These are phyloP conservation scores for Phaenicophaeus curvirostris DNA, from an alignment of 2,797 vertebrate genomes.

Conservation along the genomic window DNA sequence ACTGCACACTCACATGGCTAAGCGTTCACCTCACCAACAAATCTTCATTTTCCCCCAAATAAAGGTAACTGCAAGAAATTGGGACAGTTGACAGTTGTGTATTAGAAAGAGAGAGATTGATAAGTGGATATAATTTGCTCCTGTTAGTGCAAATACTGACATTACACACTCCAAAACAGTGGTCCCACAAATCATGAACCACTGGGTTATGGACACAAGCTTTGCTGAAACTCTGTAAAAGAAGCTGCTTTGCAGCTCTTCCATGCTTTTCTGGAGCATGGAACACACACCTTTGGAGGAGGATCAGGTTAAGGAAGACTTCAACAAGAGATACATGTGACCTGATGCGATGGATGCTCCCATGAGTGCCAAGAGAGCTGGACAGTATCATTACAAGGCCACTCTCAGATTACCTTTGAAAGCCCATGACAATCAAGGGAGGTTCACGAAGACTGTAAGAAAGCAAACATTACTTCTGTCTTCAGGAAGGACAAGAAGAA, in stretches of 20 bases:
- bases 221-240: neutral
- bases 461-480: neutral
- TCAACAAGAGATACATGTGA: neutral
- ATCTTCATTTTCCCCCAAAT: neutral
- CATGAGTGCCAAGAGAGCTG: neutral
- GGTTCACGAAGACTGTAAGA: neutral
- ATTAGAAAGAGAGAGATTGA: neutral
- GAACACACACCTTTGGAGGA: neutral
- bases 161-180: neutral
- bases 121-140: fast-evolving
- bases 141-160: neutral
- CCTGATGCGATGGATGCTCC: neutral
- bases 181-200: neutral
- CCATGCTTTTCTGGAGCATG: neutral
- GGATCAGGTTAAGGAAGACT: neutral
- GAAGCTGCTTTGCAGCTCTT: neutral
- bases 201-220: neutral
- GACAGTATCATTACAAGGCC: neutral
- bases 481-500: neutral
- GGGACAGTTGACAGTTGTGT: neutral
- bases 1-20: neutral
- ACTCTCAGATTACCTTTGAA: neutral
- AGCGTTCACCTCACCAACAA: neutral
- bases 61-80: neutral
- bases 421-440: neutral